Percentiles rank a stretch among this genome's conserved stretches.
These are phyloP conservation scores for Mus caroli DNA, from an alignment of 2,797 vertebrate species.

Conservation along the genomic window DNA sequence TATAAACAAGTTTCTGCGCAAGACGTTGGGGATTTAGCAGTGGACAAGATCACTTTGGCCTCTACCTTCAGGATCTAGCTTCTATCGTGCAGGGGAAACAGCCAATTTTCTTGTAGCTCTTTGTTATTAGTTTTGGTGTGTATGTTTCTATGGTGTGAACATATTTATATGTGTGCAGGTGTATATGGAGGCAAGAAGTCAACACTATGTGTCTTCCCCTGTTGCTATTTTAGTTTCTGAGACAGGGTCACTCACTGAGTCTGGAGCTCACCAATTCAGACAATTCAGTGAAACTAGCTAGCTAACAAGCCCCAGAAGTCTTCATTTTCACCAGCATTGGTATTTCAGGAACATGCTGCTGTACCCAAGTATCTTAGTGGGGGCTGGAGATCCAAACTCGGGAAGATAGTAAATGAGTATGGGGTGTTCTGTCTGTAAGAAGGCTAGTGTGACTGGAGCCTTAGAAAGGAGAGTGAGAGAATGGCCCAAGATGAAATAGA, in stretches of 20 bases:
- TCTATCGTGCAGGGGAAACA: not conserved
- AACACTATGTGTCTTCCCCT: not conserved
- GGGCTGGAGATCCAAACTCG: not conserved
- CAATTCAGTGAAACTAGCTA: not conserved
- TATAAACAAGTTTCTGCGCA: conserved; percentile 17
- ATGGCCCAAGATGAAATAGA: conserved; percentile 12
- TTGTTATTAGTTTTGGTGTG: not conserved
- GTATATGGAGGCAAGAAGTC: not conserved
- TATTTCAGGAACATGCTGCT: not conserved
- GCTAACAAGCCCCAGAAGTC: not conserved
- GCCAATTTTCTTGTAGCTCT: not conserved
- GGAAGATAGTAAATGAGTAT: conserved; percentile 43
- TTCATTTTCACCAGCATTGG: not conserved
- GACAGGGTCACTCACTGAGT: not conserved
- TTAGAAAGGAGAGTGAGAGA: conserved; percentile 31
- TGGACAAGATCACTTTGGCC: conserved; percentile 42
- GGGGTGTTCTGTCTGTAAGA: not conserved
- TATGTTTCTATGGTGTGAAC: not conserved
- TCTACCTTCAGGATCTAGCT: conserved; percentile 45
- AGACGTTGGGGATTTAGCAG: not conserved
- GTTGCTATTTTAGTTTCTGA: not conserved
- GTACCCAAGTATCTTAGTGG: not conserved
- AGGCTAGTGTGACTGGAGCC: not conserved
- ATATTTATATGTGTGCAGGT: not conserved
- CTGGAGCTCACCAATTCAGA: not conserved